These are phyloP conservation scores for Crossoptilon crossoptilon DNA, from an alignment of 2,797 vertebrate species.

Conservation along the genomic window DNA sequence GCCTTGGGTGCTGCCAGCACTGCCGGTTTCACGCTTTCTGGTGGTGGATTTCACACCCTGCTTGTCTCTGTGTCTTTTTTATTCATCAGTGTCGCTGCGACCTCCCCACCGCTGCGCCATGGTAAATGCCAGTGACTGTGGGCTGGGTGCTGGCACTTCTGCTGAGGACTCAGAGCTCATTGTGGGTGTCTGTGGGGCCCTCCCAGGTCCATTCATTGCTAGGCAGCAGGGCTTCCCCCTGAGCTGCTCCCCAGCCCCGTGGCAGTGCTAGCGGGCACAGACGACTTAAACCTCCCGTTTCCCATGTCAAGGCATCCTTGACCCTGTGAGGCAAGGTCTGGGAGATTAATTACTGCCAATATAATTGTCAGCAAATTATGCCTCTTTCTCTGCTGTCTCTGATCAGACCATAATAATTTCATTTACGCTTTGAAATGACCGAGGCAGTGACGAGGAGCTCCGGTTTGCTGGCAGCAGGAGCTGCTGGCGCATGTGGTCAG, in stretches of 20 bases:
- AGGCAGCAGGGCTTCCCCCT: not conserved
- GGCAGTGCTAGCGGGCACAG: not conserved
- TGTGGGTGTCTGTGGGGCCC: not conserved
- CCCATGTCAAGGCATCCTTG: not conserved
- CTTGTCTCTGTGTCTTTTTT: not conserved
- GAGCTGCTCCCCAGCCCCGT: too few relatives aligned
- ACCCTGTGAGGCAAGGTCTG: conserved; percentile 55
- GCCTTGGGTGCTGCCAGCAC: not conserved
- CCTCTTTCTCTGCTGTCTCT: conserved; percentile 62
- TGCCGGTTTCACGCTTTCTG: not conserved
- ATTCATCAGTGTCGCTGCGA: not conserved
- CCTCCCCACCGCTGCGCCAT: not conserved
- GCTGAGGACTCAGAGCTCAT: not conserved
- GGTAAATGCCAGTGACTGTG: not conserved
- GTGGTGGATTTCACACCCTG: not conserved
- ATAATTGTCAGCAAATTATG: conserved; percentile 61
- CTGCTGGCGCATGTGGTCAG: conserved; percentile 11
- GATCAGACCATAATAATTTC: conserved; percentile 71
- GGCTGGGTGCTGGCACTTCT: not conserved
- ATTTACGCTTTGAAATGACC: conserved; percentile 59
- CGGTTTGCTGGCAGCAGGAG: conserved; percentile 63
- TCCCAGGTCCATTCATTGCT: not conserved
- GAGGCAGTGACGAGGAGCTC: conserved; percentile 57
- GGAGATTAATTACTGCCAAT: conserved; percentile 67
- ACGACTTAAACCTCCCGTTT: conserved; percentile 43